A percentile compares a stretch with the other conserved stretches of the same genome.
phyloP scores from a whole-genome alignment of 2,113 vertebrate species.

The Phalacrocorax pelagicus region DNA sequence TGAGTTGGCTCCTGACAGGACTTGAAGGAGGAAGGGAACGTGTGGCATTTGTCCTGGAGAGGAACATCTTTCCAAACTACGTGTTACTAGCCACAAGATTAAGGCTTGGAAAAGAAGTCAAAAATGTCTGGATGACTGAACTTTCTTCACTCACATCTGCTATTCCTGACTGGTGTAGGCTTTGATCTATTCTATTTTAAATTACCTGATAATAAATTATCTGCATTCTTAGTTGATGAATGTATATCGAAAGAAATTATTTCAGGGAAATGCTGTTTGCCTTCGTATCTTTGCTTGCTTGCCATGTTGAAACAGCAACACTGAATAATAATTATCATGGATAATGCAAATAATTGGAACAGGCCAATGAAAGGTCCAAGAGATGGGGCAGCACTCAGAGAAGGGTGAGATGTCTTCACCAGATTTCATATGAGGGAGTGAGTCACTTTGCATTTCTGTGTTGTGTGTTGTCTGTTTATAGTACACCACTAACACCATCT shows the following conservation, averaged over 20 bases:
- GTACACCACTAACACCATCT: conserved; percentile 56
- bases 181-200: neutral
- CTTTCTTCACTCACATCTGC: neutral
- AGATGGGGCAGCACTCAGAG: neutral
- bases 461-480: neutral
- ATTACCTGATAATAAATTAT: neutral
- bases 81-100: neutral
- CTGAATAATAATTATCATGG: neutral
- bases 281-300: neutral
- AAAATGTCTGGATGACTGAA: neutral
- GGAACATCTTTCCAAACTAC: neutral
- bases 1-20: neutral
- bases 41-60: neutral
- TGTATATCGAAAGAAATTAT: neutral
- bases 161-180: neutral
- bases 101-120: neutral
- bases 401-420: neutral
- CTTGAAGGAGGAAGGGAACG: neutral
- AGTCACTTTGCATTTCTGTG: neutral
- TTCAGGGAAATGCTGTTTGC: neutral
- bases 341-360: neutral
- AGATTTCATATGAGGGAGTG: neutral
- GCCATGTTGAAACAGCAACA: neutral
- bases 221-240: neutral
- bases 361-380: neutral